A percentile compares a stretch with the other conserved stretches of the same genome.
Evolutionary conservation across 2,888 invertebrate genomes (phyloP).

Genomic region (Priocnemis perturbator): DNA sequence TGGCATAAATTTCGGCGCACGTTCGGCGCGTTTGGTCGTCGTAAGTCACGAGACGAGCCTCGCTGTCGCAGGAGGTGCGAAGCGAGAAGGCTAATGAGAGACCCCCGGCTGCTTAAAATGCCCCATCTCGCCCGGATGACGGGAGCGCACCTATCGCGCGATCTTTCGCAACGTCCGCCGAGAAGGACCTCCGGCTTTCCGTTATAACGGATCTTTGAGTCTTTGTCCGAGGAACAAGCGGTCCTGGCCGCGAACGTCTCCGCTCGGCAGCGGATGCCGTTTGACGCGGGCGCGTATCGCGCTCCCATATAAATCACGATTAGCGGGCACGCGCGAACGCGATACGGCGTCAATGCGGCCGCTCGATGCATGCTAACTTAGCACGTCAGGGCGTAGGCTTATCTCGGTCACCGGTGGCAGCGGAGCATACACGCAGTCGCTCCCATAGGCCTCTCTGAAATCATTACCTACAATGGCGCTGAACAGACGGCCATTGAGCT

Average conservation of each 20-base stretch:
- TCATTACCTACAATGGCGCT: constrained; percentile 57
- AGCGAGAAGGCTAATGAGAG: constrained; percentile 60
- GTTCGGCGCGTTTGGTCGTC: constrained; percentile 18
- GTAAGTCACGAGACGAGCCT: constrained; percentile 56
- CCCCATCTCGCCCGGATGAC: constrained; percentile 33
- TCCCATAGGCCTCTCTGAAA: constrained; percentile 45
- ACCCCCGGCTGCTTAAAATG: constrained; percentile 56
- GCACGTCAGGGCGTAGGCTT: constrained; percentile 37
- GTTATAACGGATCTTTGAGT: constrained; percentile 44
- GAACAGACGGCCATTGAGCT: constrained; percentile 63
- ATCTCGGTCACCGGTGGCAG: constrained; percentile 33
- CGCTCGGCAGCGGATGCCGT: no score
- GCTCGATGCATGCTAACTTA: neutral
- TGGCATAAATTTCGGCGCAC: constrained; percentile 50
- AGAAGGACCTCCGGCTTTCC: constrained; percentile 20
- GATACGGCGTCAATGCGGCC: constrained; percentile 21
- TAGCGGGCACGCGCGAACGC: constrained; percentile 16
- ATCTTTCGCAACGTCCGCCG: constrained; percentile 39
- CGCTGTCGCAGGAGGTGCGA: constrained; percentile 55
- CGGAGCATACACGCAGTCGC: constrained; percentile 13
- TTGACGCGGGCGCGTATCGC: no score
- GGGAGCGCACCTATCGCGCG: constrained; percentile 15
- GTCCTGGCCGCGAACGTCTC: neutral
- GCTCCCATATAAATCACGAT: constrained; percentile 45
- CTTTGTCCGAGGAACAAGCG: neutral